phyloP scores from a whole-genome alignment of 1,140 invertebrate species.

The Drosophila mojavensis region DNA sequence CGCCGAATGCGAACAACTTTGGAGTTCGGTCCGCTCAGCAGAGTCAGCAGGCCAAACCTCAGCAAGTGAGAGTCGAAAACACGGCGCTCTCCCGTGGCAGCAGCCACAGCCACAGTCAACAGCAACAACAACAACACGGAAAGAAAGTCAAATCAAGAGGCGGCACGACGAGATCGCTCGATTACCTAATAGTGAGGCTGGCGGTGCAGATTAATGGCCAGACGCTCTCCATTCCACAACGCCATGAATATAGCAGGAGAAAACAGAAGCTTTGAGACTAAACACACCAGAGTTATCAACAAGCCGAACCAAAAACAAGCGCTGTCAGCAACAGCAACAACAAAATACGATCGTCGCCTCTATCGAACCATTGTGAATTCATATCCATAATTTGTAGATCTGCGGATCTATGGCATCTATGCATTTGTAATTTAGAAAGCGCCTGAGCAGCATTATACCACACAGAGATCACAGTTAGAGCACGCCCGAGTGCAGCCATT shows the following conservation, averaged over 20 bases:
- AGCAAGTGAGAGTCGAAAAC: constrained; percentile 37
- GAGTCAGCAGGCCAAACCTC: constrained; percentile 19
- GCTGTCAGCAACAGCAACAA: not conserved
- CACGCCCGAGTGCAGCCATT: constrained; percentile 16
- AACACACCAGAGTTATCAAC: constrained; percentile 23
- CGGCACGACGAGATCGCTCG: constrained; percentile 43
- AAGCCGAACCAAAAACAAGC: constrained; percentile 3
- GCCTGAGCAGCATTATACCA: constrained; percentile 48
- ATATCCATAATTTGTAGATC: constrained; percentile 32
- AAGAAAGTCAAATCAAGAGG: constrained; percentile 62
- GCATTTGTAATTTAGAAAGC: constrained; percentile 74
- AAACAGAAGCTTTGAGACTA: constrained; percentile 60
- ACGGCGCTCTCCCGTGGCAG: not conserved
- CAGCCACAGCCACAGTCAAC: not conserved
- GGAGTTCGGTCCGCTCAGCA: constrained; percentile 31
- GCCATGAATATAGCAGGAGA: constrained; percentile 70
- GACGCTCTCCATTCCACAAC: constrained; percentile 37
- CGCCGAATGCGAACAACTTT: constrained; percentile 70
- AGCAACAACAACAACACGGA: constrained; percentile 41
- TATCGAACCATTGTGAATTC: constrained; percentile 37
- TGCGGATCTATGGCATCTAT: constrained; percentile 29
- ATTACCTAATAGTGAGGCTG: constrained; percentile 62
- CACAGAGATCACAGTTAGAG: constrained; percentile 21
- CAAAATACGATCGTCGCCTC: constrained; percentile 4
- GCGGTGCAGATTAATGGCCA: constrained; percentile 65